Percentiles rank a stretch among this genome's conserved stretches.
These are phyloP conservation scores for Sthenelais limicola DNA, from an alignment of 2,888 invertebrate genomes.

Conservation along the genomic window DNA sequence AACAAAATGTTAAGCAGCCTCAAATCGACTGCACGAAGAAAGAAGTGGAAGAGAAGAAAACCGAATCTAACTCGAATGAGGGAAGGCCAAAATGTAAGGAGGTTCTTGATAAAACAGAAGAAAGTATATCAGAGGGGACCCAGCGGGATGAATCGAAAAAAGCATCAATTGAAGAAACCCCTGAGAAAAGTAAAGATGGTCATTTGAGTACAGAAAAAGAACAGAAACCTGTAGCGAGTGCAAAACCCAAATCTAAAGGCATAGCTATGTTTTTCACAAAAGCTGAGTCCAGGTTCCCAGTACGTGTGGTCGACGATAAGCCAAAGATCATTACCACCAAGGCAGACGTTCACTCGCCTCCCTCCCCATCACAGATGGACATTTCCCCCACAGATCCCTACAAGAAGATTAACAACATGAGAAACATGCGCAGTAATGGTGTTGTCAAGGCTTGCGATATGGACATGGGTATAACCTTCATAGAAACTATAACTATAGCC, in stretches of 20 bases:
- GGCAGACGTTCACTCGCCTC: slow-evolving; percentile 10
- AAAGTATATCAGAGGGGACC: too few relatives aligned
- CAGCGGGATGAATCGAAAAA: neutral
- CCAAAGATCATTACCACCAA: slow-evolving; percentile 6
- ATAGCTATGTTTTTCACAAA: slow-evolving; percentile 29
- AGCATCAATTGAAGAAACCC: neutral
- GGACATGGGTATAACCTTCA: slow-evolving; percentile 1
- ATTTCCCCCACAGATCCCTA: neutral
- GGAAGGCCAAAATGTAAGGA: neutral
- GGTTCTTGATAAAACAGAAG: neutral
- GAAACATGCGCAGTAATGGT: neutral
- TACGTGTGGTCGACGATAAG: neutral
- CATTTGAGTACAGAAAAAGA: too few relatives aligned
- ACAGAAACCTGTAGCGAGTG: neutral
- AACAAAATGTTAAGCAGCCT: too few relatives aligned
- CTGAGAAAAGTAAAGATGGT: too few relatives aligned
- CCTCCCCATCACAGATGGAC: neutral
- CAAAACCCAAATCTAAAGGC: slow-evolving; percentile 12
- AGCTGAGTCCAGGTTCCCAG: neutral
- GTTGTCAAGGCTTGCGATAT: neutral
- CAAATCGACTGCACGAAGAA: neutral
- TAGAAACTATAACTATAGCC: neutral
- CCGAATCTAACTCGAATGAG: neutral
- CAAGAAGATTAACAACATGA: neutral
- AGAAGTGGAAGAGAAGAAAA: neutral